These are phyloP conservation scores for Cuniculus paca DNA, from an alignment of 2,797 vertebrate species.

Conservation along the genomic window DNA sequence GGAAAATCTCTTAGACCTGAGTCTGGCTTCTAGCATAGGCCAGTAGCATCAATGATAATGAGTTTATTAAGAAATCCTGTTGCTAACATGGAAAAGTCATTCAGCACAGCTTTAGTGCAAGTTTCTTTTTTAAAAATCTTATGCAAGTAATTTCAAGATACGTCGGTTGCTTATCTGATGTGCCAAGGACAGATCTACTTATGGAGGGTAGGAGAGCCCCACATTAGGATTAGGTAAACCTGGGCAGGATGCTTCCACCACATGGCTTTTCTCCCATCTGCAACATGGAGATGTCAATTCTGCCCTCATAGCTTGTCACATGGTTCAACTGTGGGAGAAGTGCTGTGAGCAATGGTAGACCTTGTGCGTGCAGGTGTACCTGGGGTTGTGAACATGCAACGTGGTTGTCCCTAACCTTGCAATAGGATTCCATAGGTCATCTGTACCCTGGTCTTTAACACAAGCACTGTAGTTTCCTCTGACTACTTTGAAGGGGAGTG, in stretches of 20 bases:
- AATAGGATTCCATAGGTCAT: too few relatives aligned
- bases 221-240: neutral
- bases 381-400: fast-evolving
- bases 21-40: neutral
- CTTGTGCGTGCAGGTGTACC: neutral
- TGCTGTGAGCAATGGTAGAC: fast-evolving
- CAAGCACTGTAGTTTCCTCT: neutral
- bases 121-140: neutral
- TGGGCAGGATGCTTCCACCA: fast-evolving
- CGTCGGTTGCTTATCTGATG: neutral
- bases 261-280: neutral
- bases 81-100: neutral
- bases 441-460: neutral
- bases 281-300: fast-evolving
- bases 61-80: neutral
- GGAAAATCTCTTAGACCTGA: neutral
- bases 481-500: neutral
- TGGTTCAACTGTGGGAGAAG: neutral
- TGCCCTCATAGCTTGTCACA: neutral
- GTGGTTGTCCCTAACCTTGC: fast-evolving
- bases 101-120: neutral
- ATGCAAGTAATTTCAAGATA: neutral
- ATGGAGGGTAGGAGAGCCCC: neutral
- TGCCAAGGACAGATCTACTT: neutral
- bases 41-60: neutral